phyloP scores from a whole-genome alignment of 2,797 vertebrate genomes.

The Cyclopterus lumpus region DNA sequence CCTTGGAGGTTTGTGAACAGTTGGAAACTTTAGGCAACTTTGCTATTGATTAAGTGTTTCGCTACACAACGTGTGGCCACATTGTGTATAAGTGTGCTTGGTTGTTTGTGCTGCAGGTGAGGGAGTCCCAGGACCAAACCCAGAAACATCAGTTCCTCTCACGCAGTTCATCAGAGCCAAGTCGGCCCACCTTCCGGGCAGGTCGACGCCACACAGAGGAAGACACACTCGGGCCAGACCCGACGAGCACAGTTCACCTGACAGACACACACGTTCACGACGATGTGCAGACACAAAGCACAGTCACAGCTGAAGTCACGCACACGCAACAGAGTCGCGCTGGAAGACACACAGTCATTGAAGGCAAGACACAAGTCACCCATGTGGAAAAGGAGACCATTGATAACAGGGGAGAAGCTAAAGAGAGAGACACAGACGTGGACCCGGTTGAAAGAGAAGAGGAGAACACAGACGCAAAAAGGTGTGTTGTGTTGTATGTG shows the following conservation, averaged over 20 bases:
- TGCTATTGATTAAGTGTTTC: background rate
- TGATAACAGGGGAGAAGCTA: background rate
- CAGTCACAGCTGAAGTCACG: background rate
- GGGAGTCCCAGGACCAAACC: background rate
- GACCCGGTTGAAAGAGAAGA: slow-evolving; percentile 7
- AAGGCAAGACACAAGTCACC: background rate
- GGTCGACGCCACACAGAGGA: background rate
- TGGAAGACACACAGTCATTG: background rate
- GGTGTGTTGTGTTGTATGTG: slow-evolving; percentile 42
- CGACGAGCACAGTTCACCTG: slow-evolving; percentile 5
- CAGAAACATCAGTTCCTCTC: slow-evolving; percentile 33
- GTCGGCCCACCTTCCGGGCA: slow-evolving; percentile 1
- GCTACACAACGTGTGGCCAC: background rate
- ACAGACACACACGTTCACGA: background rate
- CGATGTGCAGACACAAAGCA: background rate
- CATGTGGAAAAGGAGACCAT: background rate
- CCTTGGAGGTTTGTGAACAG: slow-evolving; percentile 63
- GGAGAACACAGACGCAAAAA: slow-evolving; percentile 24
- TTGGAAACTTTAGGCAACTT: background rate
- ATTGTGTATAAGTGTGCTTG: background rate
- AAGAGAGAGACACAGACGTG: background rate
- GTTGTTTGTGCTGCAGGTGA: slow-evolving; percentile 39
- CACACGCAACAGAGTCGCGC: background rate
- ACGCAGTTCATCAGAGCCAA: slow-evolving; percentile 49
- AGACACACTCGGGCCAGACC: background rate